phyloP scores from a whole-genome alignment of 2,113 vertebrate genomes.

The Bettongia penicillata region DNA sequence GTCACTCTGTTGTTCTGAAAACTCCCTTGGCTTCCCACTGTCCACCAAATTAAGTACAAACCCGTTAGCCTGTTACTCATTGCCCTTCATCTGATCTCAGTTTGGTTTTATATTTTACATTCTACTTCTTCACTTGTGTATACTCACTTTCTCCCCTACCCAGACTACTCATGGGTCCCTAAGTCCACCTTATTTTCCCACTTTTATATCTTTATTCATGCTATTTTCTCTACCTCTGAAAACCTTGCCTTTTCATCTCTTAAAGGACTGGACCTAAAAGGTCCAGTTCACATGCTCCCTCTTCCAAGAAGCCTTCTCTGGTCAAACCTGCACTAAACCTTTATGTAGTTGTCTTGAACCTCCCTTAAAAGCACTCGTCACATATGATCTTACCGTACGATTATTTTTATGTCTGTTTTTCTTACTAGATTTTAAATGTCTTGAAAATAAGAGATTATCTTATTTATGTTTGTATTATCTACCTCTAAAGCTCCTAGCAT shows the following conservation, averaged over 20 bases:
- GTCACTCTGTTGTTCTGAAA: too few relatives aligned
- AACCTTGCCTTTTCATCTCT: background rate
- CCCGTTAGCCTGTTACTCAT: too few relatives aligned
- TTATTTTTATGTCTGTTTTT: background rate
- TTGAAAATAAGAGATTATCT: background rate
- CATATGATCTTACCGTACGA: background rate
- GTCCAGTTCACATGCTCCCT: background rate
- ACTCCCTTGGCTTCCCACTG: too few relatives aligned
- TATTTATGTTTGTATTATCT: background rate
- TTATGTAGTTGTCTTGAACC: background rate
- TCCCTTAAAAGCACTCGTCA: background rate
- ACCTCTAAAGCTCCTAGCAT: background rate
- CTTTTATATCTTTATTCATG: background rate
- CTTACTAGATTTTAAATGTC: background rate
- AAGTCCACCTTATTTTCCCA: background rate
- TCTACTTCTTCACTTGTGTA: too few relatives aligned
- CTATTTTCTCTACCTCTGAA: background rate
- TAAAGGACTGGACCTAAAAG: too few relatives aligned
- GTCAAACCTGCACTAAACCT: background rate
- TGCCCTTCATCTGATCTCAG: too few relatives aligned
- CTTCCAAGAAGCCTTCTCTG: background rate
- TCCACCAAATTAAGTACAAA: too few relatives aligned
- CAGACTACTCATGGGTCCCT: background rate
- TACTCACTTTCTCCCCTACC: too few relatives aligned
- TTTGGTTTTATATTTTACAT: too few relatives aligned